phyloP scores from a whole-genome alignment of 2,888 invertebrate species.

The Petrolisthes manimaculis region DNA sequence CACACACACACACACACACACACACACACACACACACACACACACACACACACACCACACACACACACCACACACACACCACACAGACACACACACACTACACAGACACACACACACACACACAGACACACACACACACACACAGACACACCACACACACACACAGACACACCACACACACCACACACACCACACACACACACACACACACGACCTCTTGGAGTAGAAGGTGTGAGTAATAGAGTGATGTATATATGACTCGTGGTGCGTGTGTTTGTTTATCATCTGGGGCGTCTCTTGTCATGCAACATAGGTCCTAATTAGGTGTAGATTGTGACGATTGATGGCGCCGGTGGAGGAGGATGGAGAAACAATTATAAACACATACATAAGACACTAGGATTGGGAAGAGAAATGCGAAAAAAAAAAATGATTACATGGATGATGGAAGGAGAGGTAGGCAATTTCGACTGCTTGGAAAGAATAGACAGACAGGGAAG shows the following conservation, averaged over 20 bases:
- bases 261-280: too few relatives aligned
- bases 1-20: constrained; percentile 19
- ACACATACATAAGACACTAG: not conserved
- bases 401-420: not conserved
- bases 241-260: not conserved
- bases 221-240: too few relatives aligned
- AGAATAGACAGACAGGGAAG: not conserved
- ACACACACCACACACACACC: too few relatives aligned
- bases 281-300: too few relatives aligned
- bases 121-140: not conserved
- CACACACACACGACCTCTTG: too few relatives aligned
- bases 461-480: not conserved
- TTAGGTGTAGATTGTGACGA: too few relatives aligned
- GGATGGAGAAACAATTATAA: not conserved
- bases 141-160: too few relatives aligned
- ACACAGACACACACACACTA: too few relatives aligned
- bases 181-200: too few relatives aligned
- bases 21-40: constrained; percentile 10
- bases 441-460: not conserved
- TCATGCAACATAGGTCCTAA: too few relatives aligned
- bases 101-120: not conserved
- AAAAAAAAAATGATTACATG: not conserved
- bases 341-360: not conserved
- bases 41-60: too few relatives aligned
- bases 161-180: too few relatives aligned